Conservation (phyloP, 2,113 vertebrate species). For the Labeo rohita region DNA sequence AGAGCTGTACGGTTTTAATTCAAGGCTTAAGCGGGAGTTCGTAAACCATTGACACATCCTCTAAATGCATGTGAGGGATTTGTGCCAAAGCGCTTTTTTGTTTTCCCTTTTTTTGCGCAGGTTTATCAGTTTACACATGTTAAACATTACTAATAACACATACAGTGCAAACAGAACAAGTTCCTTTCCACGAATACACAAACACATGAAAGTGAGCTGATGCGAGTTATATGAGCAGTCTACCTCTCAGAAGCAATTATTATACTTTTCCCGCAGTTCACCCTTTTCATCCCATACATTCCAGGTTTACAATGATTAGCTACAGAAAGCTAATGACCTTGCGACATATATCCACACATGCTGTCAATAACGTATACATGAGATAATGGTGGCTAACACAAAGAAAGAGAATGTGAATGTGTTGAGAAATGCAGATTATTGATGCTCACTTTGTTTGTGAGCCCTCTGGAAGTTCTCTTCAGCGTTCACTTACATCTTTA, state of each 20-base stretch:
- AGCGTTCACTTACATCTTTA: neutral
- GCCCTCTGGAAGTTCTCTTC: neutral
- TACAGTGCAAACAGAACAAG: neutral
- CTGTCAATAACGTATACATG: neutral
- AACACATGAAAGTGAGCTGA: neutral
- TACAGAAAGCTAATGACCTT: neutral
- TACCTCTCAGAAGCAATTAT: neutral
- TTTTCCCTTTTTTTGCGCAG: neutral
- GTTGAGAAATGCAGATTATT: neutral
- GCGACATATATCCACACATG: neutral
- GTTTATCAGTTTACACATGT: slow-evolving; percentile 58
- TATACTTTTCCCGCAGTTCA: neutral
- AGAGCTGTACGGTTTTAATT: slow-evolving; percentile 6
- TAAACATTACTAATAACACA: neutral
- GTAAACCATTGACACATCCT: slow-evolving; percentile 1
- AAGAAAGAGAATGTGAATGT: neutral
- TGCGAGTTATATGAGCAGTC: neutral
- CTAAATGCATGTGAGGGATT: slow-evolving; percentile 5
- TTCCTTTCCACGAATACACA: neutral
- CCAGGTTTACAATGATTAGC: neutral
- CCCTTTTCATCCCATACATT: slow-evolving; percentile 10
- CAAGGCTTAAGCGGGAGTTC: slow-evolving; percentile 24
- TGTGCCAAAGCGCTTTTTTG: neutral
- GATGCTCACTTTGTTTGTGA: neutral
- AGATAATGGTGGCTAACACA: neutral